These are phyloP conservation scores for Helarctos malayanus DNA, from an alignment of 2,797 vertebrate species.

Conservation along the genomic window DNA sequence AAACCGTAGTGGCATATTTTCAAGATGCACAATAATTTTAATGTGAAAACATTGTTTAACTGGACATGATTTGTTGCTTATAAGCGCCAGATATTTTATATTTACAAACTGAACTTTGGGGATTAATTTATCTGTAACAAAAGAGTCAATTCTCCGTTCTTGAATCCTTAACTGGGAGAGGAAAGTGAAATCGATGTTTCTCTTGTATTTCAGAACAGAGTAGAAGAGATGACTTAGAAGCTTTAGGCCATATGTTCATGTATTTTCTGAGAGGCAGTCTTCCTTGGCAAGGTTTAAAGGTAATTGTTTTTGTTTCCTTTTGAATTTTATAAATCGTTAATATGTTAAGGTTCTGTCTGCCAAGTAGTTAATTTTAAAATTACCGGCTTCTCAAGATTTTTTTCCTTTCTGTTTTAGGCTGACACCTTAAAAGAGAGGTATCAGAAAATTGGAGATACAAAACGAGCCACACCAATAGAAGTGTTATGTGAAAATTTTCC, in stretches of 20 bases:
- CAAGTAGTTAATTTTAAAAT: conserved; percentile 54
- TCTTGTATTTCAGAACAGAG: conserved; percentile 95
- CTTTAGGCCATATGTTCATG: conserved; percentile 99
- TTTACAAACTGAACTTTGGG: background rate
- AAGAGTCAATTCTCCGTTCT: conserved; percentile 47
- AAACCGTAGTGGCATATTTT: background rate
- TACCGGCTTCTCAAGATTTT: conserved; percentile 23
- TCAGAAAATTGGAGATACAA: conserved; percentile 99
- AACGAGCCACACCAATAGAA: conserved; percentile 98
- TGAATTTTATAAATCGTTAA: conserved; percentile 37
- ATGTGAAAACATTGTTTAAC: conserved; percentile 43
- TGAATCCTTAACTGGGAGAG: background rate
- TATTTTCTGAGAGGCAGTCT: conserved; percentile 99
- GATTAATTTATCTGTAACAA: background rate
- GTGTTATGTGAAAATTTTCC: conserved; percentile 99
- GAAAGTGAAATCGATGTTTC: conserved; percentile 58
- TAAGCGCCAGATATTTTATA: conserved; percentile 14
- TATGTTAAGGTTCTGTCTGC: background rate
- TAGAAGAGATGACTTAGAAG: conserved; percentile 98
- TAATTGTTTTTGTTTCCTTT: conserved; percentile 84
- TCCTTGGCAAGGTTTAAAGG: conserved; percentile 99
- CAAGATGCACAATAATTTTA: conserved; percentile 25
- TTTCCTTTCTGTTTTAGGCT: conserved; percentile 90
- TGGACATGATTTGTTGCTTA: background rate
- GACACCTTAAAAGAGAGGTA: conserved; percentile 99